Conservation (phyloP, 2,797 vertebrate genomes). For the Eidolon dupreanum region DNA sequence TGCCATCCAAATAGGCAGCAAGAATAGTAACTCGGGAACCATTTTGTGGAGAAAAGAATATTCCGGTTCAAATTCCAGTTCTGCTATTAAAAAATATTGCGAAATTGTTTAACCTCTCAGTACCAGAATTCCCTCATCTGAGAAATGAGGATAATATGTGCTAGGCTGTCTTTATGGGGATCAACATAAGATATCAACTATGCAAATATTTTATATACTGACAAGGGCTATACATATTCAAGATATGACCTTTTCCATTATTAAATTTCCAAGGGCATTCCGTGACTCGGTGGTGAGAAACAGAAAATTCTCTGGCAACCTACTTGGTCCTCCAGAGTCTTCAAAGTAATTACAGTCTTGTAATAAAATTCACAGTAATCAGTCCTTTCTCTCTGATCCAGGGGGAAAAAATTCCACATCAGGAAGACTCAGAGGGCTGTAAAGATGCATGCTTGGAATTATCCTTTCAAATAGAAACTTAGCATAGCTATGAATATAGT, state of each 20-base stretch:
- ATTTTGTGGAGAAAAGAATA: neutral
- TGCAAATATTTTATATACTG: neutral
- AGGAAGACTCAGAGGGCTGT: neutral
- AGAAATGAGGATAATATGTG: neutral
- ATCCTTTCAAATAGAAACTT: neutral
- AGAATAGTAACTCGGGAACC: neutral
- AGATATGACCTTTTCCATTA: neutral
- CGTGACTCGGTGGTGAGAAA: conserved; percentile 29
- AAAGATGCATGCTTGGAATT: neutral
- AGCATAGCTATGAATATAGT: neutral
- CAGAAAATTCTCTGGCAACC: conserved; percentile 48
- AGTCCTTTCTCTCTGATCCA: neutral
- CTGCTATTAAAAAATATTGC: neutral
- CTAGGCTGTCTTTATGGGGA: neutral
- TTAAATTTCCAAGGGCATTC: conserved; percentile 30
- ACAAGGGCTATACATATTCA: neutral
- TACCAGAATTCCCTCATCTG: neutral
- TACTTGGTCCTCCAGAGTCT: conserved; percentile 49
- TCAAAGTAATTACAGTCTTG: conserved; percentile 63
- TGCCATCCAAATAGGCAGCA: neutral
- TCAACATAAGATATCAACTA: neutral
- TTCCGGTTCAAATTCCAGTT: neutral
- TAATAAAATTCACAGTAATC: conserved; percentile 68
- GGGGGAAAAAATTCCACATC: neutral
- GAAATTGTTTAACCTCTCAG: neutral